Conservation (phyloP, 2,113 vertebrate genomes). For the Chiloscyllium plagiosum region DNA sequence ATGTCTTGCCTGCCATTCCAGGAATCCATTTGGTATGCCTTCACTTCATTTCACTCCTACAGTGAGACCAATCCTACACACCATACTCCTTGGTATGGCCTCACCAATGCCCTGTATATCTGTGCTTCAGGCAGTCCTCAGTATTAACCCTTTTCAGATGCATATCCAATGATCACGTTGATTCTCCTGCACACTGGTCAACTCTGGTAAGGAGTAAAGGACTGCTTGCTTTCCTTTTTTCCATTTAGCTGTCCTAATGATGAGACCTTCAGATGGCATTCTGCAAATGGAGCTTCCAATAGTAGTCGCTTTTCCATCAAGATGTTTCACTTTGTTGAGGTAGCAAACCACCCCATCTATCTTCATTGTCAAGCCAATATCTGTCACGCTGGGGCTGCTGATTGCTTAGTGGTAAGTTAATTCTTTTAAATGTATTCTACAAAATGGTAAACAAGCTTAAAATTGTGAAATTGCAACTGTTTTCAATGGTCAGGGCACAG, state of each 20-base stretch:
- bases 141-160: too few species aligned
- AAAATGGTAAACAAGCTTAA: neutral
- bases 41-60: too few species aligned
- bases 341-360: constrained; percentile 45
- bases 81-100: too few species aligned
- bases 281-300: constrained; percentile 47
- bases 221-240: neutral
- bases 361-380: constrained; percentile 55
- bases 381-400: constrained; percentile 43
- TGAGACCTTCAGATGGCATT: constrained; percentile 52
- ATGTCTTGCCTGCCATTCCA: too few species aligned
- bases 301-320: constrained; percentile 51
- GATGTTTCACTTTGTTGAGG: constrained; percentile 55
- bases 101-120: too few species aligned
- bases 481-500: neutral
- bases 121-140: too few species aligned
- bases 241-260: constrained; percentile 53
- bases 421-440: neutral
- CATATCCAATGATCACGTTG: neutral
- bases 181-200: neutral
- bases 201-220: too few species aligned
- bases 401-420: constrained; percentile 50
- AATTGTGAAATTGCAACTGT: neutral
- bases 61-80: too few species aligned
- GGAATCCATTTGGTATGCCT: too few species aligned